Evolutionary conservation across 2,113 vertebrate species (phyloP).

Genomic region (Grammomys dolichurus): DNA sequence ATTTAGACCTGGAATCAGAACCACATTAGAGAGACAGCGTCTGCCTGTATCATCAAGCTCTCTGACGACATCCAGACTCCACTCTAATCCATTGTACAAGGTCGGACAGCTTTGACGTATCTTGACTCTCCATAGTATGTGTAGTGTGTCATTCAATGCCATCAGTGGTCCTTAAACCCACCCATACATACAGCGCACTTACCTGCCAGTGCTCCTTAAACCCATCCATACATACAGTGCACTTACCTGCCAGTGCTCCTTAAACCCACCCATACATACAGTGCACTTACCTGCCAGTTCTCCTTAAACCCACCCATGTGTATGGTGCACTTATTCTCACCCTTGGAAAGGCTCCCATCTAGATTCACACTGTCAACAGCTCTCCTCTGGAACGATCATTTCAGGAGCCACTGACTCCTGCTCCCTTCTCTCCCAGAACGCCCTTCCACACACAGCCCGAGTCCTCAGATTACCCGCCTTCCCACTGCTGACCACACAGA

Average conservation of each 20-base stretch:
- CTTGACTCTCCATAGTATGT: neutral
- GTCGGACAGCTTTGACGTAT: neutral
- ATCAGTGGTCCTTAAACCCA: neutral
- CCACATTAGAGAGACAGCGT: neutral
- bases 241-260: neutral
- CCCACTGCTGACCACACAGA: too few species aligned
- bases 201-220: too few species aligned
- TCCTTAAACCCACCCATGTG: too few species aligned
- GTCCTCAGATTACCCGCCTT: too few species aligned
- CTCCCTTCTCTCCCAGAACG: too few species aligned
- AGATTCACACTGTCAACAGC: too few species aligned
- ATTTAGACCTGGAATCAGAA: neutral
- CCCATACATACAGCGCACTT: neutral
- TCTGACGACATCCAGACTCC: neutral
- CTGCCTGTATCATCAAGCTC: neutral
- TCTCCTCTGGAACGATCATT: too few species aligned
- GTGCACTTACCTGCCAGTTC: neutral
- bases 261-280: too few species aligned
- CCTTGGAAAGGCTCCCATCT: too few species aligned
- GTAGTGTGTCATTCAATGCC: neutral
- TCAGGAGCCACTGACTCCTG: too few species aligned
- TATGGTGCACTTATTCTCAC: too few species aligned
- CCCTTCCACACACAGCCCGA: too few species aligned
- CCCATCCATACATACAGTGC: neutral
- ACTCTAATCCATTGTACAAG: neutral